Conservation (phyloP, 2,888 invertebrate genomes). For the Apodemia duryi region DNA sequence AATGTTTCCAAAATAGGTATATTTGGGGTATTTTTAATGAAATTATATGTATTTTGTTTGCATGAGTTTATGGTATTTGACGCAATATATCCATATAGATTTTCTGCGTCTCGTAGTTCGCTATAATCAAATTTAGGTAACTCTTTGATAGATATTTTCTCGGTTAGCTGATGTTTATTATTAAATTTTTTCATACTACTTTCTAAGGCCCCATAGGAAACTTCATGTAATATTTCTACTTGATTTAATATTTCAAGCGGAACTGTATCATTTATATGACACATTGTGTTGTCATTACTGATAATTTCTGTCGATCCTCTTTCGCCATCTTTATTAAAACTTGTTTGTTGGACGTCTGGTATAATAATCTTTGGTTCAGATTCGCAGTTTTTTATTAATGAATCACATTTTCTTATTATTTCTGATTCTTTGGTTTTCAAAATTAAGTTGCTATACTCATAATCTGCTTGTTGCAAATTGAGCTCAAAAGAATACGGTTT, state of each 20-base stretch:
- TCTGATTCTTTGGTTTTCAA: conserved; percentile 3
- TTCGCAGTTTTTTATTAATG: background rate
- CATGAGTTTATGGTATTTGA: background rate
- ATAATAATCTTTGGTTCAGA: conserved; percentile 15
- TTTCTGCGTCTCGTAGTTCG: conserved; percentile 44
- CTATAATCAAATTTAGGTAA: conserved; percentile 33
- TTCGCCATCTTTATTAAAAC: background rate
- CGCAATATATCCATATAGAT: conserved; percentile 28
- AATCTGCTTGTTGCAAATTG: conserved; percentile 52
- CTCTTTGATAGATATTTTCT: background rate
- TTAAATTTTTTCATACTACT: background rate
- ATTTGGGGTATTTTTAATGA: background rate
- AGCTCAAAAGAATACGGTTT: conserved; percentile 57
- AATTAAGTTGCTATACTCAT: conserved; percentile 50
- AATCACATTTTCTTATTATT: background rate
- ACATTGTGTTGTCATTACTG: background rate
- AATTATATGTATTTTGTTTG: background rate
- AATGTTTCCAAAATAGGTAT: background rate
- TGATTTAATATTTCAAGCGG: background rate
- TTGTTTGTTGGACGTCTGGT: background rate
- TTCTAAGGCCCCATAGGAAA: background rate
- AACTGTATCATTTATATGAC: background rate
- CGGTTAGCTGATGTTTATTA: background rate
- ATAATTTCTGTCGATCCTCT: background rate
- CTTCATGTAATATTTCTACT: background rate